Evolutionary conservation across 2,888 invertebrate species (phyloP), one percentile per base, ranked within the genome.

Genomic region (Schizaphis graminum): DNA sequence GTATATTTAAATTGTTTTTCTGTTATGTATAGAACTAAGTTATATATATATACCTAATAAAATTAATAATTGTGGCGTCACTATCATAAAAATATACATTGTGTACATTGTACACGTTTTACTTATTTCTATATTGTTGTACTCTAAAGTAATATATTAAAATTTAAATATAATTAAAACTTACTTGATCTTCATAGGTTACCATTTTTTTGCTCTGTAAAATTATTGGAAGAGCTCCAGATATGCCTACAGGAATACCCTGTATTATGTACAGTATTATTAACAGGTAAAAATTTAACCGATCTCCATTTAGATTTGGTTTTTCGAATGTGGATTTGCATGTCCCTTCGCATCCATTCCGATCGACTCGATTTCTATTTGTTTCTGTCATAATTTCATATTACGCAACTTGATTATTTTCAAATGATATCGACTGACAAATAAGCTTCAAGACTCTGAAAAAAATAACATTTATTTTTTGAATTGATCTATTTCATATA

Each of bases 241-340:
- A 98, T 53, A 99, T 96, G 1, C 99, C 99, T 10, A 99, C 96
- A 0, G 99, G 99, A 96, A 98, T 98, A 16, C 99, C 99, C 97
- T 99, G 98, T 47, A 99, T 96, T 85, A 99, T 97, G 96, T 99
- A 99, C 11, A 99, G 96, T 96, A 99, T 98, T 95, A 99, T 97
- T 89, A 99, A 96, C 94, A 99, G 97, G 28, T 97, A 97, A 95
- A 99, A 98, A 96, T 98, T 99, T 92, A 97, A 96, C 95, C 97
- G 97, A 96, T 98, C 98, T 35, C 98, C 98, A 28, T 41, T 44
- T 16, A 87, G 21, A 47, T 88, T 57, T 77, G 91, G 77, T 67
- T 91, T 91, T 88, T 88, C 35, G 7, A 21, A n/a, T 53, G 53
- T 35, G 10, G 53, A 21, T 35, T 49, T 35, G 24, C 13, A 8